These are phyloP conservation scores for Lathamus discolor DNA, from an alignment of 2,113 vertebrate species.

Conservation along the genomic window DNA sequence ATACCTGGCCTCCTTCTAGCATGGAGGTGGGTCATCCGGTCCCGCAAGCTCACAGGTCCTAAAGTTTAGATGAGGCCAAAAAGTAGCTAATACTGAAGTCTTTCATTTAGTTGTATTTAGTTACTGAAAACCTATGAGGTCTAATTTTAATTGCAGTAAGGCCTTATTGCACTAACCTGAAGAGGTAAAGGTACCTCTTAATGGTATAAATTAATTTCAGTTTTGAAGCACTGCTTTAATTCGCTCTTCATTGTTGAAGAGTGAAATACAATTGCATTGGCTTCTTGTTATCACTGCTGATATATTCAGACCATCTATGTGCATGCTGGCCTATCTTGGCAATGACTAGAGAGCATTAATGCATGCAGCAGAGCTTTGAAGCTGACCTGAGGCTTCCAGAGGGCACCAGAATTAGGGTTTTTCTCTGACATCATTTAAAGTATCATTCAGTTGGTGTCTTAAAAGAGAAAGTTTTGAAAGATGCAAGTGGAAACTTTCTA, in stretches of 20 bases:
- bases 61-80: background rate
- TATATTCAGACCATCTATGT: background rate
- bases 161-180: background rate
- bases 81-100: background rate
- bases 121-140: background rate
- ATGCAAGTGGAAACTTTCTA: background rate
- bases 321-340: background rate
- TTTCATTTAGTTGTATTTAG: background rate
- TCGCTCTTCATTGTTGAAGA: background rate
- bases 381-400: background rate
- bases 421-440: background rate
- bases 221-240: slow-evolving; percentile 7
- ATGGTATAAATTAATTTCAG: background rate
- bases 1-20: background rate
- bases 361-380: background rate
- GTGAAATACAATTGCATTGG: background rate
- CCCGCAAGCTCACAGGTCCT: background rate
- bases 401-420: background rate
- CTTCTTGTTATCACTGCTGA: background rate
- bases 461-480: background rate
- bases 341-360: background rate
- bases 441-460: background rate
- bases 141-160: background rate
- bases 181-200: background rate
- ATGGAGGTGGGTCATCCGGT: background rate